Base-by-base conservation (phyloP, 2,888 invertebrate species). In the Nezara viridula region DNA sequence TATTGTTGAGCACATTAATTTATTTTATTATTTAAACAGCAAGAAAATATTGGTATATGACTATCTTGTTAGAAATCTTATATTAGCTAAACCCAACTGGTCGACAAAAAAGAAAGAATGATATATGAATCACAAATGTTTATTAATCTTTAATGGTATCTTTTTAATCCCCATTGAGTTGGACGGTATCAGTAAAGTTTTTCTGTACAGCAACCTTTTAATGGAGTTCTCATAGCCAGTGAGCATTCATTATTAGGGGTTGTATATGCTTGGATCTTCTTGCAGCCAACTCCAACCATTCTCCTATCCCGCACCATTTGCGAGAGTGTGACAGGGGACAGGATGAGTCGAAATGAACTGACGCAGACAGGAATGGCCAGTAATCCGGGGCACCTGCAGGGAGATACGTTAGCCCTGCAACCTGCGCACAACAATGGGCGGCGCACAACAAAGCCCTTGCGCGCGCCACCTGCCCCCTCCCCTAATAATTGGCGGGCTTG, bases 361-460 rank as follows among this genome's bases (percentile, higher is more conserved):
- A 81, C 86, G 86, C 86, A 86, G 86, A 40, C 81, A 44, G 81
- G 81, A 81, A 81, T 81, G 81, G 52, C 49, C 52, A 52, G 50
- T 86, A 86, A 50, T 86, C 86, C 86, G 14, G 49, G 86, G 32
- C 86, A 86, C 86, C 86, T 86, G 86, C 86, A 19, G 19, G 4
- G 14, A 55, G 55, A 52, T 86, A 52, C 86, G 86, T 52, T 86
- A 86, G 55, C 86, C n/a, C 55, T 60, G 37, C 86, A 86, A 86
- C 86, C 86, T 86, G 86, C 86, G 55, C 52, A 50, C 86, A 55
- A 86, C 86, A 86, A 86, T 86, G 86, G 86, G 40, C 52, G 52
- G 52, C 40, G n/a, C 37, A 40, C 10, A 24, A 86, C 86, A 86
- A 86, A 55, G 86, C 55, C 24, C 86, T 19, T 52, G 52, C 86